Percentiles rank a stretch among this genome's conserved stretches.
Conservation (phyloP, 2,888 invertebrate species). For the Callosobruchus maculatus region DNA sequence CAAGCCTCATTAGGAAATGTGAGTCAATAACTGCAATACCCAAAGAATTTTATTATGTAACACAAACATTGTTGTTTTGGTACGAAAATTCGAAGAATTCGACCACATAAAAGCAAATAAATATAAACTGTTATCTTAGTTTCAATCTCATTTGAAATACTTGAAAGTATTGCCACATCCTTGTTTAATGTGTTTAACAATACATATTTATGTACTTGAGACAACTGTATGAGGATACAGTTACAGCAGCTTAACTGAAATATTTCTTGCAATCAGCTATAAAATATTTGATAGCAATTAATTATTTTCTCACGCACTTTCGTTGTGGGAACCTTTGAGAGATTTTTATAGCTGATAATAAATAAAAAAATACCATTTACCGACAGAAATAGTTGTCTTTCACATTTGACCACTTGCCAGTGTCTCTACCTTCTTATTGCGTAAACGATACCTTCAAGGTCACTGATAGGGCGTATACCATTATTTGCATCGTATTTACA, state of each 20-base stretch:
- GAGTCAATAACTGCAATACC: not conserved
- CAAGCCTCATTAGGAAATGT: not conserved
- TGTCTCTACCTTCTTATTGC: not conserved
- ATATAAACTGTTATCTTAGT: not conserved
- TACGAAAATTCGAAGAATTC: not conserved
- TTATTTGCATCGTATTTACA: not conserved
- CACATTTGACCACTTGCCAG: not conserved
- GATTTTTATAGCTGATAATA: not conserved
- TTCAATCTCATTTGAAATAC: not conserved
- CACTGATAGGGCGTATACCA: not conserved
- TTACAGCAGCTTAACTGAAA: not conserved
- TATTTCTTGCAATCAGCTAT: not conserved
- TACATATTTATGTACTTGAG: not conserved
- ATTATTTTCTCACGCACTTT: not conserved
- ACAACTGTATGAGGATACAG: not conserved
- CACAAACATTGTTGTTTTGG: not conserved
- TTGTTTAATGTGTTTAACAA: not conserved
- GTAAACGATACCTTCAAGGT: not conserved
- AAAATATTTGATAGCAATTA: not conserved
- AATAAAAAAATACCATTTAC: not conserved
- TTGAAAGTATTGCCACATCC: not conserved
- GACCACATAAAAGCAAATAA: not conserved
- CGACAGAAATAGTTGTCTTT: not conserved
- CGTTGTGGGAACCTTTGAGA: not conserved
- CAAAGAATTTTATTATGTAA: not conserved